Evolutionary conservation across 2,797 vertebrate species (phyloP), one percentile per base, ranked within the genome.

Genomic region (Mus caroli): DNA sequence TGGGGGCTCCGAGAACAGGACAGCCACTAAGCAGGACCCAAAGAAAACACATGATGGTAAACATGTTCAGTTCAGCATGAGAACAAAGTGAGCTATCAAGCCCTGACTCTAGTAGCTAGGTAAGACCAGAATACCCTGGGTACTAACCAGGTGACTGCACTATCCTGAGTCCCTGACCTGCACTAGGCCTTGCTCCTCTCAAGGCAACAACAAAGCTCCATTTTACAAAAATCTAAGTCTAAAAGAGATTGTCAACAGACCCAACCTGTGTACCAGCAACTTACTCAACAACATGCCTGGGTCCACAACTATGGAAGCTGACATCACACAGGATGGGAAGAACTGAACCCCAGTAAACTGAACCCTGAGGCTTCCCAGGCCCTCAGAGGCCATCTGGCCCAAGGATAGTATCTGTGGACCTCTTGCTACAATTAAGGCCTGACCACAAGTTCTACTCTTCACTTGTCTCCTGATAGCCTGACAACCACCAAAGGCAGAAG

Each of bases 1-100:
- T 60, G 7, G 17, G 31, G 24, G 24, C 40, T 94, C 83, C 80
- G 60, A 80, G 75, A 83, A 92, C 50, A 83, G 52, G 82, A 88
- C 8, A 95, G 77, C 17, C 76, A 60, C 69, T 62, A 43, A 80
- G 2, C 34, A n/a, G 50, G 77, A 24, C 71, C 93, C 26, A 37
- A 11, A 28, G 71, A 50, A 50, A 89, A 84, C 56, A 31, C 34
- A 54, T 9, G 83, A 5, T 31, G 24, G 67, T 17, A 80, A 69
- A 50, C 34, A 50, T 10, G 50, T 50, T 50, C 50, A 12, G 37
- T 17, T 69, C 64, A 11, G 34, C 2, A 20, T 1, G 14, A 54
- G n/a, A 78, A 58, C 40, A 60, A 26, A 78, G n/a, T 20, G 34
- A 75, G 46, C n/a, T 84, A 14, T 5, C 69, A 31, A 77, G 19